Conservation (phyloP, 2,113 vertebrate genomes). For the Anser brachyrhynchus region DNA sequence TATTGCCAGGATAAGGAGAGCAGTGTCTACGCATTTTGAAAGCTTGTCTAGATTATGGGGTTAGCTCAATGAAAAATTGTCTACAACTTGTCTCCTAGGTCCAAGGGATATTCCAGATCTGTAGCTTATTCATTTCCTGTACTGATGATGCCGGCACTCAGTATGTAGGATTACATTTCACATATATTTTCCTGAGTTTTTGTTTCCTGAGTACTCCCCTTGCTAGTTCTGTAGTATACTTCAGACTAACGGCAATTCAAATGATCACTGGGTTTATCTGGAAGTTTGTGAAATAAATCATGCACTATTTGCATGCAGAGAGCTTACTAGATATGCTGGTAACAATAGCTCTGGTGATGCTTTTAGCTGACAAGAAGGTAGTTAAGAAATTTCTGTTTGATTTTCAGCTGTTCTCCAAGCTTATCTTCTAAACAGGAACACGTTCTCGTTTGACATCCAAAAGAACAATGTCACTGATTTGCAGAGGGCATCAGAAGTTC, state of each 20-base stretch:
- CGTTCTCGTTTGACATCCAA: neutral
- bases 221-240: neutral
- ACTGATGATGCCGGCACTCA: conserved; percentile 1
- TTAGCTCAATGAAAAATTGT: conserved; percentile 25
- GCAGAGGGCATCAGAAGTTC: neutral
- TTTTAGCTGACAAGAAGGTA: neutral
- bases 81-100: neutral
- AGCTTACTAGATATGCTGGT: neutral
- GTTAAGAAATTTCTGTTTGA: neutral
- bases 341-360: neutral
- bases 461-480: neutral
- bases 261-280: conserved; percentile 7
- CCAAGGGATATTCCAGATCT: neutral
- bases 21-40: conserved; percentile 14
- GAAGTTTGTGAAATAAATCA: conserved; percentile 29
- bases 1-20: neutral
- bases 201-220: neutral
- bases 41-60: conserved; percentile 1
- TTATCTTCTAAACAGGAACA: conserved; percentile 21
- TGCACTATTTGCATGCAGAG: conserved; percentile 25
- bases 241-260: conserved; percentile 12
- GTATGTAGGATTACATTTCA: conserved; percentile 52
- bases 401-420: conserved; percentile 2
- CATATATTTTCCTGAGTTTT: conserved; percentile 43
- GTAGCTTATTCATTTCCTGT: conserved; percentile 36